A percentile compares a stretch with the other conserved stretches of the same genome.
These are phyloP conservation scores for Babylonia areolata DNA, from an alignment of 1,140 invertebrate genomes.

Conservation along the genomic window DNA sequence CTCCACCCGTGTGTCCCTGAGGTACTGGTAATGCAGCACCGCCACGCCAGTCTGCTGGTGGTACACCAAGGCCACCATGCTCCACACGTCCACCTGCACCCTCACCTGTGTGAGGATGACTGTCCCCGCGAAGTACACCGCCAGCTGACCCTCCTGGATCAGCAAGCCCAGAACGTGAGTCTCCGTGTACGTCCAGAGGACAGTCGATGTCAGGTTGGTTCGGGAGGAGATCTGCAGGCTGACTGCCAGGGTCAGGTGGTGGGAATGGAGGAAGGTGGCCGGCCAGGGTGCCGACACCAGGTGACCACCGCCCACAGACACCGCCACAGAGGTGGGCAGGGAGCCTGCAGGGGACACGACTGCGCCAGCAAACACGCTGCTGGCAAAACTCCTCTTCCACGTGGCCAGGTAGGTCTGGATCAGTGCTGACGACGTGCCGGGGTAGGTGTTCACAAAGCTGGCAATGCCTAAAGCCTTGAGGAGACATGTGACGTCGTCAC, in stretches of 20 bases:
- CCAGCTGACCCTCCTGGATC: slow-evolving; percentile 40
- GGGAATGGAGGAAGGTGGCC: not conserved
- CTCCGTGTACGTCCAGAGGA: slow-evolving; percentile 43
- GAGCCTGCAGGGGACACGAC: not conserved
- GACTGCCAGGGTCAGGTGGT: slow-evolving; percentile 10
- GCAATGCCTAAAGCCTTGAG: slow-evolving; percentile 12
- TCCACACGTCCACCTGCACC: slow-evolving; percentile 44
- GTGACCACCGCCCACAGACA: slow-evolving; percentile 3
- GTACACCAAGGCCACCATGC: slow-evolving; percentile 48
- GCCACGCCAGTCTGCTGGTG: slow-evolving; percentile 38
- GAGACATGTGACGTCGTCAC: slow-evolving; percentile 1
- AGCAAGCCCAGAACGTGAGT: slow-evolving; percentile 47
- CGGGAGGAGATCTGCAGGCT: slow-evolving; percentile 20
- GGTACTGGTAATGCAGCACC: slow-evolving; percentile 48
- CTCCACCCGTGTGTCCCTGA: not conserved
- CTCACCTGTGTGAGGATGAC: slow-evolving; percentile 5
- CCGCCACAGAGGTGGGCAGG: not conserved
- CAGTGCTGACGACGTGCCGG: not conserved
- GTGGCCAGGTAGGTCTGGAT: slow-evolving; percentile 13
- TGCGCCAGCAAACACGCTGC: slow-evolving; percentile 26
- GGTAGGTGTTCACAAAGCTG: not conserved
- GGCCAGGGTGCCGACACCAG: slow-evolving; percentile 12
- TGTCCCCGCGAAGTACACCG: slow-evolving; percentile 31
- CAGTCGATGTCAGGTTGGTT: slow-evolving; percentile 26
- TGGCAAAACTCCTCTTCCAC: slow-evolving; percentile 1